Evolutionary conservation across 2,113 vertebrate species (phyloP), one percentile per base, ranked within the genome.

Genomic region (Mixornis gularis): DNA sequence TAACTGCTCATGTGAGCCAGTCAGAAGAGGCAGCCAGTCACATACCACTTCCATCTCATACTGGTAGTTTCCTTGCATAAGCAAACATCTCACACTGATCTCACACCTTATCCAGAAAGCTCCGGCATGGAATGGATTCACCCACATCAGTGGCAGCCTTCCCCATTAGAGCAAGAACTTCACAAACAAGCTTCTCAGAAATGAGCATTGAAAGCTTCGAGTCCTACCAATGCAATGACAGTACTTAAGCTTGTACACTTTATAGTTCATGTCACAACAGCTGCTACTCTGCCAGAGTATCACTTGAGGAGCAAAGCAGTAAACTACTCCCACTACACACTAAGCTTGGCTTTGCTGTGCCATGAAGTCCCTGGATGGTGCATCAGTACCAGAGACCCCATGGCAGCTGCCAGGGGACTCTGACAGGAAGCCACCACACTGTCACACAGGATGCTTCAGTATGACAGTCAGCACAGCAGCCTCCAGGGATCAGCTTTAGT

Each of bases 311-410:
- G 27, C 59, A 71, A 55, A 71, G 58, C 41, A 51, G 22, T 34
- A 3, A 68, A 30, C 13, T 43, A 17, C 26, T 55, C 56, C 17
- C 17, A 7, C 26, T 15, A 24, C 62, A 56, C 18, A 69, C 51
- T 59, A 59, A 81, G 27, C 40, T 55, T 5, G 8, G 32, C 38
- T 41, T 77, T 63, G 40, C 68, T 38, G 44, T 29, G 80, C 29
- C 34, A 69, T 38, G 4, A 20, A 32, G 52, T 8, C 76, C 68
- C 36, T 52, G n/a, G 12, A 43, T 9, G 7, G 5, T 58, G 12
- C 4, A 1, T 13, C 27, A 78, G 41, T 36, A 65, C 22, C 58
- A 58, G 22, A 41, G 26, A 65, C 20, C 25, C 19, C 1, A 0
- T 30, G 15, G 41, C 81, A 91, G 44, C 44, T 51, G 40, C 58